A percentile compares a stretch with the other conserved stretches of the same genome.
phyloP scores from a whole-genome alignment of 2,888 invertebrate genomes.

The Scelioninae gen. 1 region DNA sequence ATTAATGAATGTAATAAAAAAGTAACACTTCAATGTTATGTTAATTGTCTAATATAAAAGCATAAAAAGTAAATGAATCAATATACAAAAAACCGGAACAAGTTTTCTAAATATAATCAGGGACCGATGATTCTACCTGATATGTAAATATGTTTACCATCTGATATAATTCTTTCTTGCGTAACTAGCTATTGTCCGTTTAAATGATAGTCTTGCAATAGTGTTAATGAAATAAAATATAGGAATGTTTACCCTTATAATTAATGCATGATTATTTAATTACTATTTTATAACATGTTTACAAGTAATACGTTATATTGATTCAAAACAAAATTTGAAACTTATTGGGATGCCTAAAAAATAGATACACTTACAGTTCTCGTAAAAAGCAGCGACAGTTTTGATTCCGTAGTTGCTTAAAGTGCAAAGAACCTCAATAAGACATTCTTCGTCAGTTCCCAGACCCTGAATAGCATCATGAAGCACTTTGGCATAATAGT shows the following conservation, averaged over 20 bases:
- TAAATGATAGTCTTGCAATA: too few species aligned
- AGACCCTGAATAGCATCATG: slow-evolving; percentile 91
- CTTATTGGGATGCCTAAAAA: too few species aligned
- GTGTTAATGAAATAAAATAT: too few species aligned
- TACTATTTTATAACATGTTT: too few species aligned
- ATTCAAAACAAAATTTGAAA: too few species aligned
- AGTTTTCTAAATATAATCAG: not conserved
- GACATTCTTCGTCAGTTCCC: slow-evolving; percentile 95
- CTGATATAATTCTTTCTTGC: not conserved
- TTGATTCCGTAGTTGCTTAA: slow-evolving; percentile 95
- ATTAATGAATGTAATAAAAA: too few species aligned
- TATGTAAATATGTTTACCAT: slow-evolving; percentile 5
- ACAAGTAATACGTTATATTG: too few species aligned
- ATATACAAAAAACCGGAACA: not conserved
- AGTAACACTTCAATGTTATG: too few species aligned
- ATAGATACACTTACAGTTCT: slow-evolving; percentile 88
- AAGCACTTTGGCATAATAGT: slow-evolving; percentile 95
- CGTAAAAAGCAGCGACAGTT: slow-evolving; percentile 93
- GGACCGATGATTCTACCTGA: slow-evolving; percentile 1
- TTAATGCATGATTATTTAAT: too few species aligned
- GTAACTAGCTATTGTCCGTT: not conserved
- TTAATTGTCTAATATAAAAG: too few species aligned
- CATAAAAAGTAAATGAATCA: too few species aligned
- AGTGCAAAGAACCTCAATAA: slow-evolving; percentile 96
- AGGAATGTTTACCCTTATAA: too few species aligned